Evolutionary conservation across 2,888 invertebrate genomes (phyloP), one percentile per base, ranked within the genome.

Genomic region (Holacanthella duospinosa): DNA sequence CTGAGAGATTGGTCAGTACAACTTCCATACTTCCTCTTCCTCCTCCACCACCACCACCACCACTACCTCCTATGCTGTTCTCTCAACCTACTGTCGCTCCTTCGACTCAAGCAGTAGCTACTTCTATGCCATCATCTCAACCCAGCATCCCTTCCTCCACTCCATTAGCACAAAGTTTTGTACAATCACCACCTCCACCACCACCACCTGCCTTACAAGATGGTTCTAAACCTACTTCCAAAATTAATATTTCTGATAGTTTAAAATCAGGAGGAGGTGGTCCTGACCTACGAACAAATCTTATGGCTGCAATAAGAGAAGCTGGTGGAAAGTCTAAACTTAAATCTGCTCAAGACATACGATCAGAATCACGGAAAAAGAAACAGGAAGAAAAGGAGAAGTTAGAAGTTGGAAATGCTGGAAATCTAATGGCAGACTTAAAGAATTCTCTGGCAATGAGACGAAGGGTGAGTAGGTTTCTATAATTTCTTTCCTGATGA

Each of bases 241-340:
- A 53, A 53, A n/a, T 25, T 6, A 12, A 6, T 21, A 28, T 26
- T 16, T 27, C 55, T 55, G 27, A 4, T 27, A 9, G 16, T 48
- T 9, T 21, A 9, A 48, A 27, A 48, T 21, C 48, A 4, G 48
- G 6, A 36, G 36, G 36, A 43, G 65, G 55, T 2, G 61, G 43
- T 19, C 62, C 62, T 0, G 72, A 72, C 36, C 29, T 64, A 19
- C 29, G 71, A 26, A 68, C 72, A 1, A 66, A 64, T 43, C 59
- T 74, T 19, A 72, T 74, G 72, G 71, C 71, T n/a, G 74, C 74
- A 2, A 74, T 74, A 25, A 55, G 74, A 25, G 72, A 68, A 27
- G 74, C 74, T 58, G 74, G 74, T 21, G 74, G 74, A 1, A 60
- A 58, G 43, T 64, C 63, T 1, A 61, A 65, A 2, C 66, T 67